Conservation (phyloP, 2,888 invertebrate species). For the Trissonchulus sp. region DNA sequence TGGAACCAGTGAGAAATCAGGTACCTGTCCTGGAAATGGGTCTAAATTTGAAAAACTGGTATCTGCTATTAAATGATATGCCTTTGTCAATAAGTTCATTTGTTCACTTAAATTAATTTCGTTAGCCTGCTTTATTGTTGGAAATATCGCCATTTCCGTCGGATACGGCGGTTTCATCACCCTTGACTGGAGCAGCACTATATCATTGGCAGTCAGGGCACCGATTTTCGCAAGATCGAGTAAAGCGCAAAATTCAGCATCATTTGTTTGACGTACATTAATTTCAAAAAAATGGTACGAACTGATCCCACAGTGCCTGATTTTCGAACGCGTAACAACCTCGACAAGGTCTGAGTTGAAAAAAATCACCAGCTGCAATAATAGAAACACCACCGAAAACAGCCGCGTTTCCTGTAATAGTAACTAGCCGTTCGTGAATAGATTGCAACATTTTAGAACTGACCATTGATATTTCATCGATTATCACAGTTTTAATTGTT, state of each 20-base stretch:
- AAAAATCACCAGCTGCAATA: not conserved
- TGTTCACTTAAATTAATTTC: too few relatives aligned
- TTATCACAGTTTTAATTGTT: not conserved
- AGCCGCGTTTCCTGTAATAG: not conserved
- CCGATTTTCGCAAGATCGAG: not conserved
- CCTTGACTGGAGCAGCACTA: not conserved
- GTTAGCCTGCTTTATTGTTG: too few relatives aligned
- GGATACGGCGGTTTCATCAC: too few relatives aligned
- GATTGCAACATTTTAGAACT: not conserved
- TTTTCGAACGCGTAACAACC: constrained; percentile 5
- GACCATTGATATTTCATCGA: constrained; percentile 10
- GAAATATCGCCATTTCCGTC: too few relatives aligned
- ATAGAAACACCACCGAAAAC: not conserved
- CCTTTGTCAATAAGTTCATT: too few relatives aligned
- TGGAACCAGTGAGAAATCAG: too few relatives aligned
- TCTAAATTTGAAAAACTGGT: too few relatives aligned
- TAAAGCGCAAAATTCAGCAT: not conserved
- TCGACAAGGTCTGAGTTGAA: not conserved
- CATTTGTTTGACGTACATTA: not conserved
- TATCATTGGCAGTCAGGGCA: not conserved
- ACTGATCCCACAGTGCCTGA: not conserved
- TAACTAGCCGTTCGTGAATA: not conserved
- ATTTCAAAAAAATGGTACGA: not conserved
- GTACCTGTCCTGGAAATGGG: too few relatives aligned
- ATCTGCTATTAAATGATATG: too few relatives aligned